phyloP scores from a whole-genome alignment of 1,140 invertebrate genomes.

The Pectinophora gossypiella region DNA sequence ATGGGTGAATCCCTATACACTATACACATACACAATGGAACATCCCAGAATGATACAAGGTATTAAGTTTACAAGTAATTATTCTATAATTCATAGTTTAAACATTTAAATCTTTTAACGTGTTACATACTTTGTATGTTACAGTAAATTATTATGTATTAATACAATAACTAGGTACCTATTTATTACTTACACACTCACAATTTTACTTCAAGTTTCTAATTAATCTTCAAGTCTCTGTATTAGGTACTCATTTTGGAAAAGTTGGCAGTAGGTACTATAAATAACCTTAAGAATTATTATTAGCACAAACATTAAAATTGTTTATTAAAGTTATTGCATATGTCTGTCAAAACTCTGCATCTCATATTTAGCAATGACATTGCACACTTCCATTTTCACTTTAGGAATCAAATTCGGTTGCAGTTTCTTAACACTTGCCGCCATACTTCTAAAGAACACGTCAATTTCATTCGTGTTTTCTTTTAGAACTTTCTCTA shows the following conservation, averaged over 20 bases:
- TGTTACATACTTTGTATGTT: neutral
- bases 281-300: too few species aligned
- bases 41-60: too few species aligned
- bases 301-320: too few species aligned
- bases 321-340: too few species aligned
- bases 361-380: slow-evolving; percentile 70
- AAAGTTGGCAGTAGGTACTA: too few species aligned
- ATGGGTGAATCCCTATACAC: too few species aligned
- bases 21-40: too few species aligned
- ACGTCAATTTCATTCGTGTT: slow-evolving; percentile 68
- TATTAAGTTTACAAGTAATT: neutral
- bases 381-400: slow-evolving; percentile 71
- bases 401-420: slow-evolving; percentile 68
- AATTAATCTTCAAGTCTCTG: neutral
- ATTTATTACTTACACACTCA: neutral
- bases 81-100: too few species aligned
- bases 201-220: neutral
- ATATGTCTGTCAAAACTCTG: slow-evolving; percentile 60
- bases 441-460: slow-evolving; percentile 68
- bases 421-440: slow-evolving; percentile 66
- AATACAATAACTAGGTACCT: neutral
- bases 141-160: neutral
- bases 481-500: slow-evolving; percentile 61
- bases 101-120: neutral
- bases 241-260: too few species aligned